Base-by-base conservation (phyloP, 2,888 invertebrate genomes). In the Mesorhabditis belari region DNA sequence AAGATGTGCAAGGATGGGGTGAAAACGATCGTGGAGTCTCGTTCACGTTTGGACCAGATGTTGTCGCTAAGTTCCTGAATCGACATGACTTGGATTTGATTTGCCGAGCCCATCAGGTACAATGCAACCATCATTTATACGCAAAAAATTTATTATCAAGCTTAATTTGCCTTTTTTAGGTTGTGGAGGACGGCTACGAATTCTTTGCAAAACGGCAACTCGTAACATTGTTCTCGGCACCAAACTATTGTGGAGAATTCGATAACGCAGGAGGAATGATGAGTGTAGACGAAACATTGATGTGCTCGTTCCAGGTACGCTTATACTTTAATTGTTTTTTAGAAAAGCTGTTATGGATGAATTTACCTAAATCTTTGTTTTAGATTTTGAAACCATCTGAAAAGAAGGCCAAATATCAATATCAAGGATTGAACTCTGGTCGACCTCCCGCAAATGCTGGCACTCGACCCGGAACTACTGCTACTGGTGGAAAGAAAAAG, bases 221-320 rank as follows among this genome's bases (percentile, higher is more conserved):
- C 80, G 96, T 98, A 59, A 98, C 96, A 2, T 84, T 96, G 60
- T 98, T 98, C 84, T 96, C 95, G n/a, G 94, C 94, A 52, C 94
- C 94, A 27, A 95, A 95, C 83, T 83, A 83, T 68, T 83, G 83
- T 63, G 83, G 94, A n/a, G 92, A 94, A 83, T 94, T 95, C 81
- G 94, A 95, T 83, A 96, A 96, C 82, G 95, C 96, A 57, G 96
- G 96, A 60, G 96, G 94, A 66, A 96, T 96, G 95, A 96, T 96
- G 96, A 92, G 91, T 66, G 96, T 98, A 29, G 96, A 96, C 83
- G 95, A 96, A 83, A 91, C 94, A 65, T 87, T 96, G 58, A 95
- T 96, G 94, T 96, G 96, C 86, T 95, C 95, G 75, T 96, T 96
- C 86, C 96, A 96, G 90, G 93, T 93, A 71, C 65, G 75, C 27